Base-by-base conservation (phyloP, 2,797 vertebrate genomes). In the Cacajao melanocephalus region DNA sequence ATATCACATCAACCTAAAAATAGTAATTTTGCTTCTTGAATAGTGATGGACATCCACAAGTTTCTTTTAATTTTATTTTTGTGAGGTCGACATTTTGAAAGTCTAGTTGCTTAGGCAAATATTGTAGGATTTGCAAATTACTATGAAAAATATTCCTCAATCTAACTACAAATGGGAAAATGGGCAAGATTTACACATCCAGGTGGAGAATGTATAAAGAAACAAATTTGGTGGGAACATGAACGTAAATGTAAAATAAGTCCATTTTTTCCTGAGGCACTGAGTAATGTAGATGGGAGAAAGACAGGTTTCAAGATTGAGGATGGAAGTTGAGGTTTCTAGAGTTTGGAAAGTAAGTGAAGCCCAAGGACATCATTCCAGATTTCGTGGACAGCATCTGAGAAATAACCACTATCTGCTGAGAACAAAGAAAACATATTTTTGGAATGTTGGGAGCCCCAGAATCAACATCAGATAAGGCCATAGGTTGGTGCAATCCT, bases 401-500 rank as follows among this genome's bases (percentile, higher is more conserved):
- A 79, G 81, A 94, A 85, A 33, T 75, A 58, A 4, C n/a, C 9
- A 39, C 19, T 50, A 64, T 58, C 78, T 85, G n/a, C 50, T 89
- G 70, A 96, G 95, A 78, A 82, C n/a, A 88, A 72, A 93, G 61
- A 88, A 70, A 85, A 55, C 30, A 80, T 92, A 96, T 97, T 95
- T 96, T 94, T 91, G 87, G 91, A 96, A 97, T 97, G 96, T 72
- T 90, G 67, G 57, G 64, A 94, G 79, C 48, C 72, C 72, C 79
- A 88, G 90, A 97, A 61, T 97, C 95, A 97, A 95, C 96, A 93
- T 50, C 89, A 94, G 91, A 88, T 97, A 96, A 98, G 83, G 85
- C n/a, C 10, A 19, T 81, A 80, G 87, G 87, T 64, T 88, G 87
- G 64, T 82, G 76, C 79, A 70, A 58, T 86, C 46, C 61, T 97